Conservation (phyloP, 2,113 vertebrate genomes). For the Neolamprologus modestus region DNA sequence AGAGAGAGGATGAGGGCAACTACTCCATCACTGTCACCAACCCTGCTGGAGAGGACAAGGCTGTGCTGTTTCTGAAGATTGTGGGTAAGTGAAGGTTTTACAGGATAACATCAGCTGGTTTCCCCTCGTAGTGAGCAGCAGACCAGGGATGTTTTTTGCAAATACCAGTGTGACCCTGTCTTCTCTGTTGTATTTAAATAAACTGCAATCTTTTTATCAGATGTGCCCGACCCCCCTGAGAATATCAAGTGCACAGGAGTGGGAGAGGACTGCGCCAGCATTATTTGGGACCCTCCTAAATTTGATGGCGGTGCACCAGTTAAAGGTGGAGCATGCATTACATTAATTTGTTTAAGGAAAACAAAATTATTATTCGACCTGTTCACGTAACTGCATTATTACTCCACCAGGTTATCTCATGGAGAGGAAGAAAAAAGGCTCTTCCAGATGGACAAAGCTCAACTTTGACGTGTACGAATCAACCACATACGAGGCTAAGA, state of each 20-base stretch:
- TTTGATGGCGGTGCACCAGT: slow-evolving; percentile 81
- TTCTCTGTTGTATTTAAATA: neutral
- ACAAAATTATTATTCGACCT: neutral
- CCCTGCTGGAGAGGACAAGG: slow-evolving; percentile 80
- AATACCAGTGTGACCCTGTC: neutral
- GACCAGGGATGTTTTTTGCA: neutral
- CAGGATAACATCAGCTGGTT: neutral
- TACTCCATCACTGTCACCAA: slow-evolving; percentile 84
- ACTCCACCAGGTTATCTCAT: slow-evolving; percentile 80
- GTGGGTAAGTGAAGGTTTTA: slow-evolving; percentile 70
- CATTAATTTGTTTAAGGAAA: neutral
- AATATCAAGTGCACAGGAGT: slow-evolving; percentile 73
- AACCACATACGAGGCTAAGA: slow-evolving; percentile 78
- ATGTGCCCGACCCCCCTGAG: slow-evolving; percentile 85
- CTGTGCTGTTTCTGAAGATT: slow-evolving; percentile 76
- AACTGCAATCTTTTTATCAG: slow-evolving; percentile 45
- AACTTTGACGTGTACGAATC: slow-evolving; percentile 81
- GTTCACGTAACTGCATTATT: neutral
- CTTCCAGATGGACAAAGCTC: slow-evolving; percentile 85
- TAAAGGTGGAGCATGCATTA: slow-evolving; percentile 59
- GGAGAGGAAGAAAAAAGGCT: slow-evolving; percentile 91
- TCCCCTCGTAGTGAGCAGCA: neutral
- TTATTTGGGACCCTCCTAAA: slow-evolving; percentile 78
- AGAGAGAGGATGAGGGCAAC: slow-evolving; percentile 76
- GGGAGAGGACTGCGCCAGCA: slow-evolving; percentile 80